A percentile compares a stretch with the other conserved stretches of the same genome.
Conservation (phyloP, 2,888 invertebrate genomes). For the Pantelozetes paolii region DNA sequence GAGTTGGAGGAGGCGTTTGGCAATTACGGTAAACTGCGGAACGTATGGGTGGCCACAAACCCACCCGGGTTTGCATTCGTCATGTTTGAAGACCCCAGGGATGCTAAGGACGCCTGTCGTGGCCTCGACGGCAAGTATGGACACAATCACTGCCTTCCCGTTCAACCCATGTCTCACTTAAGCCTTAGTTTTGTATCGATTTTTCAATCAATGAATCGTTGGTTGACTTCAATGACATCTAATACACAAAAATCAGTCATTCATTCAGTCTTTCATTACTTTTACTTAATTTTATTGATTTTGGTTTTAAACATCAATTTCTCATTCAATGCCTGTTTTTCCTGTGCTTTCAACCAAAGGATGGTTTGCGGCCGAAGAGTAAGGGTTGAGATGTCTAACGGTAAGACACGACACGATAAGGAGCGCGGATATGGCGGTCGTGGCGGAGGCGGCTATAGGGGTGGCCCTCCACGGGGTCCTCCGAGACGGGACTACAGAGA, state of each 20-base stretch:
- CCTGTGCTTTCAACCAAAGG: constrained; percentile 47
- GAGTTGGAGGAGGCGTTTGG: constrained; percentile 49
- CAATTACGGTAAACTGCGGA: constrained; percentile 49
- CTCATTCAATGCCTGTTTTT: neutral
- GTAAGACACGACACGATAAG: constrained; percentile 57
- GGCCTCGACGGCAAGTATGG: constrained; percentile 48
- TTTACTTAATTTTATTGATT: too few relatives aligned
- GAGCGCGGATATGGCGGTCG: constrained; percentile 9
- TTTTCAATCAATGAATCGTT: neutral
- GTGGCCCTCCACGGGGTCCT: neutral
- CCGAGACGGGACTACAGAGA: neutral
- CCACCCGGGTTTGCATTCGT: constrained; percentile 53
- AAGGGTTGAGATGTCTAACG: constrained; percentile 86
- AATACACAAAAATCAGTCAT: too few relatives aligned
- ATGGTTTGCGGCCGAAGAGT: constrained; percentile 76
- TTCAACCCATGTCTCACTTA: neutral
- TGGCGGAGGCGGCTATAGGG: constrained; percentile 4
- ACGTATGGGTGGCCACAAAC: constrained; percentile 53
- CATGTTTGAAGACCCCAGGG: constrained; percentile 53
- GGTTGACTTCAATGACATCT: too few relatives aligned
- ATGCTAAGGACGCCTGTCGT: constrained; percentile 50
- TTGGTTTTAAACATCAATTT: neutral
- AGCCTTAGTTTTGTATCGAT: neutral
- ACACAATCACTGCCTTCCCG: neutral
- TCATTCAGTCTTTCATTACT: too few relatives aligned